Conservation (phyloP, 2,888 invertebrate species). For the Ceriagrion tenellum region DNA sequence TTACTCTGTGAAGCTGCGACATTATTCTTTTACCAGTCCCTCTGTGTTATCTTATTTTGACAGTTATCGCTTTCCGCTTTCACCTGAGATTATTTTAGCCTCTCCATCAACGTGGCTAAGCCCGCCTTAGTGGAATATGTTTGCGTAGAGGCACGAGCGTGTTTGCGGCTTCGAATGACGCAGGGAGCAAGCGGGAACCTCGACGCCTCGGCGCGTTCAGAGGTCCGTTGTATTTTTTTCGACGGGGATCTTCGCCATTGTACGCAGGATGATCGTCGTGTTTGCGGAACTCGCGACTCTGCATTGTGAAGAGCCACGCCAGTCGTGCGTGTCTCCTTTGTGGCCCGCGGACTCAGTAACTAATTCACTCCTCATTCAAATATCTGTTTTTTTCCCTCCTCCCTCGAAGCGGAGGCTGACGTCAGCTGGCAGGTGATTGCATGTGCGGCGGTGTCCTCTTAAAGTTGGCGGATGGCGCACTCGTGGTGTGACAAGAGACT, state of each 20-base stretch:
- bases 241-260: conserved; percentile 15
- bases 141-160: neutral
- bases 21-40: too few species aligned
- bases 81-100: neutral
- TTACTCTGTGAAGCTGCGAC: too few species aligned
- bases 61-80: neutral
- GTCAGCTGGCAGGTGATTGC: neutral
- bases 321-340: conserved; percentile 16
- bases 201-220: neutral
- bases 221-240: neutral
- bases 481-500: neutral
- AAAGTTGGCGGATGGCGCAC: neutral
- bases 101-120: neutral
- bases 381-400: neutral
- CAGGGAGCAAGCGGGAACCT: neutral
- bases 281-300: neutral
- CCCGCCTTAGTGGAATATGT: neutral
- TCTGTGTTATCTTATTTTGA: neutral
- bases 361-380: conserved; percentile 16
- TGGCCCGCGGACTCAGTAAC: neutral
- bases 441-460: neutral
- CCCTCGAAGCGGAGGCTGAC: neutral
- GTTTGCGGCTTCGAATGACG: neutral
- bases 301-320: neutral
- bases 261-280: neutral